Percentiles rank a stretch among this genome's conserved stretches.
Conservation (phyloP, 2,113 vertebrate species). For the Daphoenositta chrysoptera region DNA sequence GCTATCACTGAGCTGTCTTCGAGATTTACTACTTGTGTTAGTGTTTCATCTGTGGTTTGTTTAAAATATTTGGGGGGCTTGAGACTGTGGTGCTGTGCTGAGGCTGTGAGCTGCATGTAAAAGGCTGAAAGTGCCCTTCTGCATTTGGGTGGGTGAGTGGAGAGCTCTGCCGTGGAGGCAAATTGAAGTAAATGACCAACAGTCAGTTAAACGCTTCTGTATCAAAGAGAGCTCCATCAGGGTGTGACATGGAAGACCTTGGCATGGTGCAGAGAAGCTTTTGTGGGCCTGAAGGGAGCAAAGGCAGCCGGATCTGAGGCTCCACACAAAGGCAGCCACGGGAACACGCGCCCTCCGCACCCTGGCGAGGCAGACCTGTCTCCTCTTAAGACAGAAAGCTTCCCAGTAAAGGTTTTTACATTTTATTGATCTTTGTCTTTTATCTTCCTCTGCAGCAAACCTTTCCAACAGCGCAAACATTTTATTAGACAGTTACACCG, state of each 20-base stretch:
- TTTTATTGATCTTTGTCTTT: slow-evolving; percentile 52
- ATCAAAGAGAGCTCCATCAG: background rate
- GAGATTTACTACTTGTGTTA: slow-evolving; percentile 62
- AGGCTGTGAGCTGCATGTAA: slow-evolving; percentile 13
- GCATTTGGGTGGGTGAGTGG: background rate
- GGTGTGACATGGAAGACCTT: background rate
- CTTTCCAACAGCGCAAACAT: slow-evolving; percentile 22
- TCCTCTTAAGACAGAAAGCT: slow-evolving; percentile 8
- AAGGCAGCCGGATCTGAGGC: background rate
- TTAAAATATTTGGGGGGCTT: slow-evolving; percentile 38
- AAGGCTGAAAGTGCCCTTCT: background rate
- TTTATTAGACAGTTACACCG: background rate
- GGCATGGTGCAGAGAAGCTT: background rate
- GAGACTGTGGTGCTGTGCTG: background rate
- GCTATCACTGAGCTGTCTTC: slow-evolving; percentile 60
- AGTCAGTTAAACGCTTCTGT: background rate
- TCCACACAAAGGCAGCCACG: background rate
- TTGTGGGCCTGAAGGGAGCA: background rate
- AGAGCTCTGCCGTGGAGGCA: background rate
- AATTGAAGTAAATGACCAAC: background rate
- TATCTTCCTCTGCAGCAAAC: slow-evolving; percentile 38
- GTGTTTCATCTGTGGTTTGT: slow-evolving; percentile 47
- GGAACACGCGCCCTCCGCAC: accelerated
- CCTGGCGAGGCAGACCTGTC: background rate
- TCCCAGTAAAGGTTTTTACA: slow-evolving; percentile 25